phyloP scores from a whole-genome alignment of 2,888 invertebrate genomes.

The Punctoribates punctum region DNA sequence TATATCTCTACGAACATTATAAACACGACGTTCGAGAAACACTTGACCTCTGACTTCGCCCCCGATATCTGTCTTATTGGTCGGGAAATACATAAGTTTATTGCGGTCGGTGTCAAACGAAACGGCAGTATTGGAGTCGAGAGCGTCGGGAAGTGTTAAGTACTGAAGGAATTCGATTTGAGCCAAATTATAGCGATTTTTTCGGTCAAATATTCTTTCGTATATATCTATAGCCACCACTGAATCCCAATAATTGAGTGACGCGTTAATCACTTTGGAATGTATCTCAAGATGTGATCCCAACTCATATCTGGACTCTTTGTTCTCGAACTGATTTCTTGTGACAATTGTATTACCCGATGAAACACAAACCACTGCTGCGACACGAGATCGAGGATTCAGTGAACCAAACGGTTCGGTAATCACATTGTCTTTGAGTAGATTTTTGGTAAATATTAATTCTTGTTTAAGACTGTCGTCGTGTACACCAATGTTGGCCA shows the following conservation, averaged over 20 bases:
- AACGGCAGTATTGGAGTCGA: slow-evolving; percentile 61
- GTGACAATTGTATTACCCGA: slow-evolving; percentile 83
- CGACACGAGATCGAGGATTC: slow-evolving; percentile 83
- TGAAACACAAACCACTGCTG: slow-evolving; percentile 85
- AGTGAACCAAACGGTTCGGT: slow-evolving; percentile 76
- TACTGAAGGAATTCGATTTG: slow-evolving; percentile 87
- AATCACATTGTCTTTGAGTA: slow-evolving; percentile 77
- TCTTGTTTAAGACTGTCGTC: slow-evolving; percentile 76
- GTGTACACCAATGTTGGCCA: slow-evolving; percentile 78
- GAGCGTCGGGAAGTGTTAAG: slow-evolving; percentile 80
- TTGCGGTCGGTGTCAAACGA: slow-evolving; percentile 47
- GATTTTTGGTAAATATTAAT: slow-evolving; percentile 80
- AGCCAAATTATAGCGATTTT: slow-evolving; percentile 90
- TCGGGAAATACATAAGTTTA: slow-evolving; percentile 47
- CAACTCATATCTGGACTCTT: slow-evolving; percentile 84
- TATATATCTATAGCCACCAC: slow-evolving; percentile 51
- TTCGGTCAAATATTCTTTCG: slow-evolving; percentile 60
- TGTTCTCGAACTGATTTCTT: slow-evolving; percentile 87
- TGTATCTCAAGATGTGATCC: slow-evolving; percentile 93
- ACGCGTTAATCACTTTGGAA: slow-evolving; percentile 86
- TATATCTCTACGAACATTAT: slow-evolving; percentile 87
- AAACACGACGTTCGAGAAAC: slow-evolving; percentile 65
- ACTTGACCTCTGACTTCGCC: slow-evolving; percentile 85
- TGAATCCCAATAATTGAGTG: slow-evolving; percentile 84
- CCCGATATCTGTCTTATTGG: slow-evolving; percentile 60